phyloP scores from a whole-genome alignment of 2,797 vertebrate genomes.

The Holocentrus rufus region DNA sequence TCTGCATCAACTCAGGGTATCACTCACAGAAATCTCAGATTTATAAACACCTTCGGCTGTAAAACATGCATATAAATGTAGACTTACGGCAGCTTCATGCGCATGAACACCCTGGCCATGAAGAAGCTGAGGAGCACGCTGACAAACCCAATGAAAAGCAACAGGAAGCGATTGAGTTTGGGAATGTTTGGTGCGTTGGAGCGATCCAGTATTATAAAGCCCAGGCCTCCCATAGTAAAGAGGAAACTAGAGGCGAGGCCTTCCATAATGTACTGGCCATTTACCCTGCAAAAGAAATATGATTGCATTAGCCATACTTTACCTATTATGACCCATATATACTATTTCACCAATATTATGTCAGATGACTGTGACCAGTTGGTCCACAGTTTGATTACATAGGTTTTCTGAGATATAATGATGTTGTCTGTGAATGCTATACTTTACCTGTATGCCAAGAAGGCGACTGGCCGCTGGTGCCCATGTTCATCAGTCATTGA shows the following conservation, averaged over 20 bases:
- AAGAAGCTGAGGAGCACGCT: slow-evolving; percentile 98
- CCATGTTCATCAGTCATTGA: slow-evolving; percentile 99
- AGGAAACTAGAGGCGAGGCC: slow-evolving; percentile 98
- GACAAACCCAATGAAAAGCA: slow-evolving; percentile 98
- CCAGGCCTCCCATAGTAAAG: slow-evolving; percentile 99
- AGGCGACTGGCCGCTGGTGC: slow-evolving; percentile 97
- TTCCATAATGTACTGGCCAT: slow-evolving; percentile 99
- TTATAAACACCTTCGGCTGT: neutral
- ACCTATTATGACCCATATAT: neutral
- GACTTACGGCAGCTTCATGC: slow-evolving; percentile 99
- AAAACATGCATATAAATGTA: too few relatives aligned
- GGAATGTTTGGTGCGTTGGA: slow-evolving; percentile 99
- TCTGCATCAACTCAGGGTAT: neutral
- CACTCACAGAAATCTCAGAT: neutral
- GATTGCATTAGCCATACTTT: neutral
- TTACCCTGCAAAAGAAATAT: slow-evolving; percentile 84
- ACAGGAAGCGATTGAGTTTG: slow-evolving; percentile 96
- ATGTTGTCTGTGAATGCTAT: neutral
- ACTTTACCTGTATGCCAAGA: slow-evolving; percentile 93
- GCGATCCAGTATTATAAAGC: slow-evolving; percentile 97
- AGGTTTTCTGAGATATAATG: neutral
- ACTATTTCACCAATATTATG: neutral
- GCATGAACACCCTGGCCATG: slow-evolving; percentile 99
- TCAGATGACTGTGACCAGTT: neutral
- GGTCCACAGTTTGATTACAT: too few relatives aligned